A percentile compares a stretch with the other conserved stretches of the same genome.
These are phyloP conservation scores for Chymomyza fuscimana DNA, from an alignment of 2,888 invertebrate genomes.

Conservation along the genomic window DNA sequence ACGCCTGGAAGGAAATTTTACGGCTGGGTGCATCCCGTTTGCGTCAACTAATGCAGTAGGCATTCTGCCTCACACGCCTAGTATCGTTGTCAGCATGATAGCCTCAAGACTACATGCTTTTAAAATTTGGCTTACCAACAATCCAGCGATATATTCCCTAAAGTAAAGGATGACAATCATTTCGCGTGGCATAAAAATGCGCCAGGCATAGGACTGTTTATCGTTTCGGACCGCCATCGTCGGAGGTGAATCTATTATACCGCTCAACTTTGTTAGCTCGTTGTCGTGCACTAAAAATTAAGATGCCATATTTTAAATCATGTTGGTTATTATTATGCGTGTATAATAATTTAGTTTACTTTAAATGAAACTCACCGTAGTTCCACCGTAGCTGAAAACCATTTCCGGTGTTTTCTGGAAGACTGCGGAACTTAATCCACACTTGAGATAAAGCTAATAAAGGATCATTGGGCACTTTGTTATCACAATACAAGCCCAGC, in stretches of 20 bases:
- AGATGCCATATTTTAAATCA: neutral
- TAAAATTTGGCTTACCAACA: constrained; percentile 55
- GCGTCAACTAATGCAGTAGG: no score
- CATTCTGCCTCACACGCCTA: neutral
- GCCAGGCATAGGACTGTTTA: constrained; percentile 72
- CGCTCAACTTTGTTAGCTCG: constrained; percentile 63
- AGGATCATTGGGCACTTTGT: constrained; percentile 81
- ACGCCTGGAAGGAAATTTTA: no score
- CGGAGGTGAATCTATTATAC: constrained; percentile 74
- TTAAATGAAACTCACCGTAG: constrained; percentile 80
- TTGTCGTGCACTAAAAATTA: constrained; percentile 65
- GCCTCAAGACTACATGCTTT: no score
- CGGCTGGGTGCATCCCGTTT: no score
- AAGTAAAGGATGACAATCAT: constrained; percentile 60
- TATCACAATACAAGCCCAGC: constrained; percentile 88
- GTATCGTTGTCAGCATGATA: no score
- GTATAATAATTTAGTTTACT: neutral
- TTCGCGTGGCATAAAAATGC: constrained; percentile 61
- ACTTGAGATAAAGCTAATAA: constrained; percentile 82
- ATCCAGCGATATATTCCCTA: constrained; percentile 68
- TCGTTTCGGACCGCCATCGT: constrained; percentile 42
- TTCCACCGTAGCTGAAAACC: constrained; percentile 90
- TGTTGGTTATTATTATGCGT: neutral
- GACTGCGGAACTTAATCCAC: constrained; percentile 90
- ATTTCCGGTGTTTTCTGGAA: constrained; percentile 80